Percentiles rank a stretch among this genome's conserved stretches.
Evolutionary conservation across 2,113 vertebrate species (phyloP).

Genomic region (Dryoscopus gambensis): DNA sequence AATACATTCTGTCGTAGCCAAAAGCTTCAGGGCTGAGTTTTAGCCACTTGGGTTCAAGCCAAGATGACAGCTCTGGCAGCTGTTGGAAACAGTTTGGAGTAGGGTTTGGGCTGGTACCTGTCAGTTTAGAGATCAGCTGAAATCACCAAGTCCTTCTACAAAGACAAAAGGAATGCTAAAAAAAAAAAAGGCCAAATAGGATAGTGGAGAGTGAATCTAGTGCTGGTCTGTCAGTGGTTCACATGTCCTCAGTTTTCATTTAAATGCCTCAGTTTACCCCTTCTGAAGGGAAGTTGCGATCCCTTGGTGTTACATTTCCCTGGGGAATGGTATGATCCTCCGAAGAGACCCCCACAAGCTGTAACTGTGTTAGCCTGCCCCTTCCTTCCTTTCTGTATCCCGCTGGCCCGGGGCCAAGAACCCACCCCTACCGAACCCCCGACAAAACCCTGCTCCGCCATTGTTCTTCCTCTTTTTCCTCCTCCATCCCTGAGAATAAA

Average conservation of each 20-base stretch:
- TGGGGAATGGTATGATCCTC: no score
- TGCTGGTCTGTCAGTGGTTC: background rate
- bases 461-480: no score
- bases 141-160: background rate
- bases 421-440: no score
- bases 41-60: background rate
- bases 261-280: background rate
- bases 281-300: background rate
- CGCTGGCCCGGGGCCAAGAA: no score
- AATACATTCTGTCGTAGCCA: background rate
- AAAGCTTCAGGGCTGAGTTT: background rate
- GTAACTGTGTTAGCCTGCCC: no score
- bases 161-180: background rate
- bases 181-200: background rate
- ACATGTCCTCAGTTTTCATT: background rate
- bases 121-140: background rate
- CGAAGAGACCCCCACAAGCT: no score
- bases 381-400: no score
- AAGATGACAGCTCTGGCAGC: background rate
- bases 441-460: no score
- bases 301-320: no score
- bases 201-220: background rate
- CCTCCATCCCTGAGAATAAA: no score
- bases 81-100: background rate
- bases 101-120: background rate